These are phyloP conservation scores for Cardiocondyla obscurior DNA, from an alignment of 1,140 invertebrate species.

Conservation along the genomic window DNA sequence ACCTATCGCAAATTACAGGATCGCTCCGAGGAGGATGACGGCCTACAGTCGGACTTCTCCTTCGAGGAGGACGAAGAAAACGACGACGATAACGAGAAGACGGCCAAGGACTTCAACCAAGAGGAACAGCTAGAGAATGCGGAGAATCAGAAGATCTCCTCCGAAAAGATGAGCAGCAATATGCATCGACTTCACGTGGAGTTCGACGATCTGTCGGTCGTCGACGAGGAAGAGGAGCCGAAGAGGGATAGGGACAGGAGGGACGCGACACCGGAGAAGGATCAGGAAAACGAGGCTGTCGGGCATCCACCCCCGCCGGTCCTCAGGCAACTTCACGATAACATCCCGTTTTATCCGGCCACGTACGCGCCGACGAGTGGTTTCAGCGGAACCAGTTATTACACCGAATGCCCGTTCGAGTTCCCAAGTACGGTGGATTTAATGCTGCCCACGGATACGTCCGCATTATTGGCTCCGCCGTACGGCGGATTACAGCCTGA, in stretches of 20 bases:
- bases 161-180: constrained; percentile 74
- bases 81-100: constrained; percentile 71
- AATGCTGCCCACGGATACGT: constrained; percentile 53
- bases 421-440: constrained; percentile 69
- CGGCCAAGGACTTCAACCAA: constrained; percentile 65
- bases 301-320: constrained; percentile 13
- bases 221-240: constrained; percentile 88
- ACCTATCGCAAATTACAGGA: constrained; percentile 77
- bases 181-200: constrained; percentile 84
- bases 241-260: constrained; percentile 73
- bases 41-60: constrained; percentile 72
- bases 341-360: constrained; percentile 66
- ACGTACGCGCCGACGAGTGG: constrained; percentile 51
- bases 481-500: constrained; percentile 71
- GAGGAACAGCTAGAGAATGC: constrained; percentile 78
- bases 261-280: constrained; percentile 48
- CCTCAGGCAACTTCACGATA: constrained; percentile 61
- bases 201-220: constrained; percentile 90
- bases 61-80: constrained; percentile 74
- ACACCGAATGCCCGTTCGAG: constrained; percentile 74
- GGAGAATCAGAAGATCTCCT: constrained; percentile 79
- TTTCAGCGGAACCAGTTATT: constrained; percentile 58
- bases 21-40: constrained; percentile 79
- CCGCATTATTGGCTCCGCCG: constrained; percentile 51
- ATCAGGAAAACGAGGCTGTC: constrained; percentile 23